phyloP scores from a whole-genome alignment of 1,140 invertebrate genomes.

The Drosophila yakuba region DNA sequence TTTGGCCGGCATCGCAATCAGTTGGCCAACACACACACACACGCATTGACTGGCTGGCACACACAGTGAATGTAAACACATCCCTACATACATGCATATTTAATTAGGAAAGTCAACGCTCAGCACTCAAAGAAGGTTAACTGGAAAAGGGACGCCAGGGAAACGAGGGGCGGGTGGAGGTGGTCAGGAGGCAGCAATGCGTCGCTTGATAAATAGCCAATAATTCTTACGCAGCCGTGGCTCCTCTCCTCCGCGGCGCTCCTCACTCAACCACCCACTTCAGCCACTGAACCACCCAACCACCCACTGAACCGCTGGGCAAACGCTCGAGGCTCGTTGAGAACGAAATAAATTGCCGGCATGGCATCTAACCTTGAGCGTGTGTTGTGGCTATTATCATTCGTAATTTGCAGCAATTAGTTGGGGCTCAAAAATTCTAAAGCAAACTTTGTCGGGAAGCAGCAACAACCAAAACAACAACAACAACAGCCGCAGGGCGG shows the following conservation, averaged over 20 bases:
- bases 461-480: constrained; percentile 42
- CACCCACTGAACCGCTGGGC: background rate
- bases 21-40: constrained; percentile 9
- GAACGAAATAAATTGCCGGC: constrained; percentile 78
- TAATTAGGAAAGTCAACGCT: constrained; percentile 78
- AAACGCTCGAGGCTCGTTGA: constrained; percentile 44
- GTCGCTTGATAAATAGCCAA: constrained; percentile 80
- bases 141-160: constrained; percentile 5
- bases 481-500: constrained; percentile 39
- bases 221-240: constrained; percentile 76
- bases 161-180: background rate
- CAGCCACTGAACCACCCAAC: constrained; percentile 2
- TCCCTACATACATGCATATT: constrained; percentile 67
- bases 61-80: constrained; percentile 3
- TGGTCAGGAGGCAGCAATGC: constrained; percentile 40
- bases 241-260: constrained; percentile 19
- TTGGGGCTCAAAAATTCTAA: constrained; percentile 82
- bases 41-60: background rate
- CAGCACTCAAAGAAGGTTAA: constrained; percentile 33
- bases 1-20: constrained; percentile 36
- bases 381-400: constrained; percentile 84
- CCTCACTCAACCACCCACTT: constrained; percentile 10
- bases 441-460: constrained; percentile 68
- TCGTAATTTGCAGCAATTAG: constrained; percentile 83
- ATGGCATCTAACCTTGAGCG: constrained; percentile 81